Base-by-base conservation (phyloP, 2,113 vertebrate genomes). In the Alouatta palliata region DNA sequence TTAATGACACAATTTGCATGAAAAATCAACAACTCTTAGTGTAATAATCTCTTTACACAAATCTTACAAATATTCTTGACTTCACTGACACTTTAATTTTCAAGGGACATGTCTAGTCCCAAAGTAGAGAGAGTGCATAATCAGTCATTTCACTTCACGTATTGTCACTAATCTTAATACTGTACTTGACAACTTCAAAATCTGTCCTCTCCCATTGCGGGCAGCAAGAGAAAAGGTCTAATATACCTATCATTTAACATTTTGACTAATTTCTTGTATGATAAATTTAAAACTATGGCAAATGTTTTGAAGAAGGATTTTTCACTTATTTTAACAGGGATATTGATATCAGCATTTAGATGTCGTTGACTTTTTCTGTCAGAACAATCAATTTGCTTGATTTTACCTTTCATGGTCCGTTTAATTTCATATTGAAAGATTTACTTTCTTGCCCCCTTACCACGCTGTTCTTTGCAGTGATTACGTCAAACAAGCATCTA, bases 21-120 rank as follows among this genome's bases (percentile, higher is more conserved):
- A 49, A 95, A 89, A 87, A 95, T 58, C 47, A 91, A 66, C 11
- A 81, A 47, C 64, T 90, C n/a, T 71, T 64, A 52, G 47, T 14
- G 49, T 66, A 82, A n/a, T 64, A 64, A 94, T 88, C 94, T 90
- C 30, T 66, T 95, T 80, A 52, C 5, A 52, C 27, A 84, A 76
- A 43, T 0, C 37, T 96, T 90, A 27, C 30, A 93, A 92, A 83
- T 96, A 52, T 86, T 82, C 19, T 35, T 47, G 25, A 81, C 54
- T 95, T 87, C 27, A 81, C 49, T 84, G 87, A 85, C 49, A 96
- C 27, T 89, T 91, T 95, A 87, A 90, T 94, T 96, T 80, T 83
- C 19, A 75, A 96, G 81, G 71, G 64, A 45, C 49, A 58, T n/a
- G 30, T 81, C 32, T 87, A 54, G n/a, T 87, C 47, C 11, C 82